phyloP scores from a whole-genome alignment of 2,797 vertebrate genomes.

The Pangasius sanitwongsei region DNA sequence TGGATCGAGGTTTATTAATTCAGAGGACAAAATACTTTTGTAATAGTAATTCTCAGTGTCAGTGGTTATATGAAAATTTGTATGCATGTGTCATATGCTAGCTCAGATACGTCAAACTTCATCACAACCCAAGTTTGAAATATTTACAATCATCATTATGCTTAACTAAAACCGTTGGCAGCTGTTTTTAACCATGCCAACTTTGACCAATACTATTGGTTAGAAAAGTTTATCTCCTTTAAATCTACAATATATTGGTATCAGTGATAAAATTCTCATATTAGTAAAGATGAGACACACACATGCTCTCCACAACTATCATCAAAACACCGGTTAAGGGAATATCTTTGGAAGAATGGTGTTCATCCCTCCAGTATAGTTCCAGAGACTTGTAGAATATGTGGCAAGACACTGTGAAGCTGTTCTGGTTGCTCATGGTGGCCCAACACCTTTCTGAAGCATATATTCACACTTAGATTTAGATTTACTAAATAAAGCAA shows the following conservation, averaged over 20 bases:
- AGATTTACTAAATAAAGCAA: neutral
- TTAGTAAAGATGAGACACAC: neutral
- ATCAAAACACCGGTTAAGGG: neutral
- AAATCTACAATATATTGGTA: neutral
- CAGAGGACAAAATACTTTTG: neutral
- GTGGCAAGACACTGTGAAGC: neutral
- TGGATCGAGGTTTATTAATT: too few relatives aligned
- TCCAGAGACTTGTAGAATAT: neutral
- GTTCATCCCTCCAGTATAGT: neutral
- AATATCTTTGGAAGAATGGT: neutral
- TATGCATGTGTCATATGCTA: neutral
- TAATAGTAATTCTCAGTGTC: neutral
- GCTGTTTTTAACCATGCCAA: neutral
- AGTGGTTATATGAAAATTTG: neutral
- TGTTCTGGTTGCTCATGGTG: neutral
- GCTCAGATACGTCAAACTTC: neutral
- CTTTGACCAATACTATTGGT: neutral
- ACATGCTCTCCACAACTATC: neutral
- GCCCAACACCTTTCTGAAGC: neutral
- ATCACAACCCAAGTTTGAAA: neutral
- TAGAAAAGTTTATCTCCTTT: neutral
- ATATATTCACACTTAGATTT: neutral
- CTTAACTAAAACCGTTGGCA: neutral
- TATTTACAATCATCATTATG: neutral
- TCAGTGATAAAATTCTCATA: neutral